phyloP scores from a whole-genome alignment of 53 echinoderm and acorn worm genomes.

The Echinometra lucunter region DNA sequence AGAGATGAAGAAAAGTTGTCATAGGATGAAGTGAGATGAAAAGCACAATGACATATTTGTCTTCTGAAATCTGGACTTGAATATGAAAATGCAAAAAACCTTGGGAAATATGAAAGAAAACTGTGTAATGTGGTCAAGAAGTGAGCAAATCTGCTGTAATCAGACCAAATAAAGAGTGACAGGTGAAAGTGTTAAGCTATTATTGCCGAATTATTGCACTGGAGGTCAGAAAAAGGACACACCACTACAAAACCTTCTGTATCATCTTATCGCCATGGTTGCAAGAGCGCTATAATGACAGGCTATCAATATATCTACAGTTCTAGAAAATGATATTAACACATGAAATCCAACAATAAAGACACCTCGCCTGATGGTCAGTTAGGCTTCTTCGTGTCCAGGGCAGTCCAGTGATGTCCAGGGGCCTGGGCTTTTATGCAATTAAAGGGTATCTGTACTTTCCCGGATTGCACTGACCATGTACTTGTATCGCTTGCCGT shows the following conservation, averaged over 20 bases:
- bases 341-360: neutral
- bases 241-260: neutral
- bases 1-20: neutral
- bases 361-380: neutral
- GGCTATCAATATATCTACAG: neutral
- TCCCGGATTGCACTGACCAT: constrained; percentile 17
- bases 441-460: constrained; percentile 23
- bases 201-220: neutral
- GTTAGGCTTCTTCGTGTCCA: neutral
- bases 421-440: constrained; percentile 39
- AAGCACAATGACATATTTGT: neutral
- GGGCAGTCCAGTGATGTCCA: constrained; percentile 25
- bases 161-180: neutral
- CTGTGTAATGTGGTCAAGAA: neutral
- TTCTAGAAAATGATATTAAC: constrained; percentile 12
- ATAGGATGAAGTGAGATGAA: neutral
- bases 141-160: neutral
- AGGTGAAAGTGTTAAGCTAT: neutral
- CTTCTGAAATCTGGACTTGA: neutral
- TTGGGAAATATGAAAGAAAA: neutral
- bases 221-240: neutral
- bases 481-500: constrained; percentile 7
- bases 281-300: neutral
- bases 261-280: neutral
- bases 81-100: neutral